phyloP scores from a whole-genome alignment of 2,888 invertebrate species.

The Drosophila melanosoma region DNA sequence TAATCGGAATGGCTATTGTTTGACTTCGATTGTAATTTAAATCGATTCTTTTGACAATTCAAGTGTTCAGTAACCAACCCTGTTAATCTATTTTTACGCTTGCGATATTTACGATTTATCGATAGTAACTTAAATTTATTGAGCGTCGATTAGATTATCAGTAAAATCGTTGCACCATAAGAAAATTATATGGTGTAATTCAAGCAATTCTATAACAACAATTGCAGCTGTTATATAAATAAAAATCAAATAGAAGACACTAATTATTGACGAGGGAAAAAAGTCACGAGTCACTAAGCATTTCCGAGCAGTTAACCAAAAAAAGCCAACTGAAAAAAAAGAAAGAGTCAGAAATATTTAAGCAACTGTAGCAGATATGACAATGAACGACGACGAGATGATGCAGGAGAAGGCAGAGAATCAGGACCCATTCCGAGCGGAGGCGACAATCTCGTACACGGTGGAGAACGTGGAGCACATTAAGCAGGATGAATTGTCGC shows the following conservation, averaged over 20 bases:
- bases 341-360: neutral
- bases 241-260: no score
- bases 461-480: conserved; percentile 95
- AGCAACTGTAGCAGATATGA: neutral
- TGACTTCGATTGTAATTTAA: neutral
- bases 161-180: neutral
- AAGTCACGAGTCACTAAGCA: neutral
- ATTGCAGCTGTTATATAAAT: neutral
- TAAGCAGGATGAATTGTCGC: conserved; percentile 92
- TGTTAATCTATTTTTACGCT: neutral
- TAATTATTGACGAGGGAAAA: neutral
- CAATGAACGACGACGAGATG: conserved; percentile 77
- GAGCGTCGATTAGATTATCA: neutral
- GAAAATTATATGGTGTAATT: neutral
- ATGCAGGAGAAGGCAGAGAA: conserved; percentile 23
- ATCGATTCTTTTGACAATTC: neutral
- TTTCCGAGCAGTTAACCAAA: neutral
- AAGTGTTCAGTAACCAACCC: neutral
- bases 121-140: neutral
- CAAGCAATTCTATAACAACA: neutral
- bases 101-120: neutral
- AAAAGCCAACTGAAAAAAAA: neutral
- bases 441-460: conserved; percentile 95
- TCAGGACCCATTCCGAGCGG: conserved; percentile 85
- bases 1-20: neutral